Base-by-base conservation (phyloP, 1,140 invertebrate species). In the Drosophila nikananu region DNA sequence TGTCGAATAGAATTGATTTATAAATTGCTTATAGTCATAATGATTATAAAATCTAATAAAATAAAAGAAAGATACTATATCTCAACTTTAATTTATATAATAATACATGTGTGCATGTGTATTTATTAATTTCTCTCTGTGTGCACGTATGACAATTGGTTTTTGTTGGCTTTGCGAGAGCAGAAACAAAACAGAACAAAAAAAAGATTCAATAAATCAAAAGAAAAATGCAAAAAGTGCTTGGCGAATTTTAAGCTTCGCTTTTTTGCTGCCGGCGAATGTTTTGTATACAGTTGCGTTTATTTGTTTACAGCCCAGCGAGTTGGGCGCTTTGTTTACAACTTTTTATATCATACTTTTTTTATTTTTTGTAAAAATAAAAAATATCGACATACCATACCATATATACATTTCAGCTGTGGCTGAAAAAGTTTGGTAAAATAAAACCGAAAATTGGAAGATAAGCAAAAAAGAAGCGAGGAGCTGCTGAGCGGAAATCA, bases 401-500 rank as follows among this genome's bases (percentile, higher is more conserved):
- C n/a, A n/a, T 57, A 63, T 68, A 71, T 72, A 74, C 70, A 25
- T 73, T 82, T 67, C 32, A 52, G 39, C 68, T 44, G 48, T 32
- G 41, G 41, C 42, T 62, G 57, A 51, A 49, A 63, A 44, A 77
- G 61, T 76, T 76, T 39, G n/a, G 44, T 49, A 41, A 64, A 61
- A 68, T 25, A 63, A 75, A 81, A 61, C 51, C 66, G 57, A 66
- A 86, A 81, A 78, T 54, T 71, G 68, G 58, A 68, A 84, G 82
- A 84, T 84, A 81, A 81, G 82, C 68, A 78, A 78, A 83, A 66
- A 80, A 81, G 42, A 30, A 77, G 64, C 74, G 68, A 78, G 80
- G 61, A 81, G 67, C 66, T 63, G 27, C 41, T 51, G 64, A 75
- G 71, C 79, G 68, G 74, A 86, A 86, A 86, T 86, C 79, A 81